These are phyloP conservation scores for Neoniphon sammara DNA, from an alignment of 2,797 vertebrate genomes.

Conservation along the genomic window DNA sequence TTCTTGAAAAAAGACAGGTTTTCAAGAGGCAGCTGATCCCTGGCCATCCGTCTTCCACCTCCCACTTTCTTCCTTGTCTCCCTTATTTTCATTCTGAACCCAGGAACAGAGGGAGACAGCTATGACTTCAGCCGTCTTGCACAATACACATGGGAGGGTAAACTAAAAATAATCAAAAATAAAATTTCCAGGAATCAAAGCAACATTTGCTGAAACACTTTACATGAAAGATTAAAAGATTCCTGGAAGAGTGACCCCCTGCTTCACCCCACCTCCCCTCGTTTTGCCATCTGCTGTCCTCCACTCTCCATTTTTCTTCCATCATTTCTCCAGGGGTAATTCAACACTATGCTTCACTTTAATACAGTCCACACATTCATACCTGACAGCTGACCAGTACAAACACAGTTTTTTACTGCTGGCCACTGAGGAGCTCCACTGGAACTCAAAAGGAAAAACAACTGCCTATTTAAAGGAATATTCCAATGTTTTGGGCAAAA, in stretches of 20 bases:
- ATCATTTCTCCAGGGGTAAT: background rate
- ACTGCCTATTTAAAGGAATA: too few relatives aligned
- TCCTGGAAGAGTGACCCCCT: slow-evolving; percentile 27
- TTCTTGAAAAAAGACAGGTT: too few relatives aligned
- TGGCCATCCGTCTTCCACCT: slow-evolving; percentile 39
- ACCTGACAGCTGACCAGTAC: too few relatives aligned
- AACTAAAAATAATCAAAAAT: slow-evolving; percentile 13
- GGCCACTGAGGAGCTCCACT: too few relatives aligned
- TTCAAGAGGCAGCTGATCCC: too few relatives aligned
- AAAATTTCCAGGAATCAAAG: background rate
- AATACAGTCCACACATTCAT: background rate
- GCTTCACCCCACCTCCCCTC: background rate
- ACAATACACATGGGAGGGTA: slow-evolving; percentile 8
- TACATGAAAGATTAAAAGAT: background rate
- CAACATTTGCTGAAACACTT: slow-evolving; percentile 2
- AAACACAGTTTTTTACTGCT: too few relatives aligned
- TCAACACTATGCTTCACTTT: background rate
- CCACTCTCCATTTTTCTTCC: background rate
- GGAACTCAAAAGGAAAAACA: too few relatives aligned
- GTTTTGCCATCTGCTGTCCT: background rate
- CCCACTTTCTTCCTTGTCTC: slow-evolving; percentile 44
- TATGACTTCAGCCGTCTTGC: slow-evolving; percentile 6
- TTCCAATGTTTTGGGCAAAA: too few relatives aligned
- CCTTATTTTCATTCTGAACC: slow-evolving; percentile 1
- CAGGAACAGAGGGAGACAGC: background rate